Percentiles rank a stretch among this genome's conserved stretches.
These are phyloP conservation scores for Chloroclystis v-ata DNA, from an alignment of 2,888 invertebrate genomes.

Conservation along the genomic window DNA sequence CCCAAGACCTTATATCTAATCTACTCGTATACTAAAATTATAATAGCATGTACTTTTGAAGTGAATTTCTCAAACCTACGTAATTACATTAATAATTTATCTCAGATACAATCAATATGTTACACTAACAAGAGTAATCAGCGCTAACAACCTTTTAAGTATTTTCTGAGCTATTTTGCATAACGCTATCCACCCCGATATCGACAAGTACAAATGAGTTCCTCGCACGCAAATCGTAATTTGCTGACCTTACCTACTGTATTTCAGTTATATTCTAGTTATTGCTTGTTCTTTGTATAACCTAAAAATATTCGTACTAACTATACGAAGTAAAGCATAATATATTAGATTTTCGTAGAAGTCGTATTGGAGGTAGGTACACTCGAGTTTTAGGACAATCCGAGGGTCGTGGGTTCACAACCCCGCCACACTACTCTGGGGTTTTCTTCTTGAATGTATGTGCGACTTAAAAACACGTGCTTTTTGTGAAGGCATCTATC, in stretches of 20 bases:
- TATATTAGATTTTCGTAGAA: too few species aligned
- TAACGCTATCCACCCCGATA: slow-evolving; percentile 14
- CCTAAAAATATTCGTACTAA: too few species aligned
- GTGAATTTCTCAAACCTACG: not conserved
- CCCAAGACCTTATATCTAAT: too few species aligned
- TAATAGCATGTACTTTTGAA: not conserved
- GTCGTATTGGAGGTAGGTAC: too few species aligned
- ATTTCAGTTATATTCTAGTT: not conserved
- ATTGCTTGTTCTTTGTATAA: not conserved
- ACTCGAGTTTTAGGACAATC: too few species aligned
- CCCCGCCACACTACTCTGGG: too few species aligned
- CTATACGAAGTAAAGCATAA: too few species aligned
- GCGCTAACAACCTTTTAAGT: slow-evolving; percentile 4
- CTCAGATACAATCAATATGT: not conserved
- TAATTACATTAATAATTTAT: not conserved
- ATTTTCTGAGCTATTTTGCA: slow-evolving; percentile 9
- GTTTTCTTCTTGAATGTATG: too few species aligned
- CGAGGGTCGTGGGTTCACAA: too few species aligned
- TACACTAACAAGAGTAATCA: not conserved
- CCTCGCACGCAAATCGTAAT: slow-evolving; percentile 42
- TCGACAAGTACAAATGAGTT: slow-evolving; percentile 34
- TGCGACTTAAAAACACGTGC: too few species aligned
- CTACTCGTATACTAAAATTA: too few species aligned
- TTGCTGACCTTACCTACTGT: slow-evolving; percentile 13
- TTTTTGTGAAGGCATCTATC: too few species aligned